phyloP scores from a whole-genome alignment of 2,797 vertebrate species.

The Cyclopterus lumpus region DNA sequence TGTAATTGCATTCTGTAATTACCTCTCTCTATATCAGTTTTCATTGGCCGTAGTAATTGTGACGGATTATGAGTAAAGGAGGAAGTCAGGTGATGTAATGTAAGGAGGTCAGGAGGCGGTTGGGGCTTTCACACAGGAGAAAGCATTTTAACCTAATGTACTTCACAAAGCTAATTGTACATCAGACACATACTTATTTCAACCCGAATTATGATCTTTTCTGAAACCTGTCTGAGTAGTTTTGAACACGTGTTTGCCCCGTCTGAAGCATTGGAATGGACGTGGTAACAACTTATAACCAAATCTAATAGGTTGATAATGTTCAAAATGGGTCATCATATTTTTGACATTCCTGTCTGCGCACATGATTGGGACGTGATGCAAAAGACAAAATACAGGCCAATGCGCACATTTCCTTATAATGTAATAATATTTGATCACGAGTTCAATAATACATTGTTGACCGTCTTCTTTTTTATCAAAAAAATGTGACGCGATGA shows the following conservation, averaged over 20 bases:
- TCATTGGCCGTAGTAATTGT: not conserved
- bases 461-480: not conserved
- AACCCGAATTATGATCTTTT: not conserved
- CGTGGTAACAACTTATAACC: not conserved
- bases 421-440: not conserved
- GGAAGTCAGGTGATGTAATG: not conserved
- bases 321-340: not conserved
- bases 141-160: not conserved
- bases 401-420: not conserved
- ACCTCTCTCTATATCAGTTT: not conserved
- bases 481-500: not conserved
- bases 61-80: not conserved
- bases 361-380: too few relatives aligned
- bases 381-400: not conserved
- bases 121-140: too few relatives aligned
- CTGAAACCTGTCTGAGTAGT: not conserved
- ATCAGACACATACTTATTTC: not conserved
- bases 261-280: not conserved
- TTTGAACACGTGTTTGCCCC: not conserved
- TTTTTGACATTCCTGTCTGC: too few relatives aligned
- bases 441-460: not conserved
- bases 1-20: not conserved
- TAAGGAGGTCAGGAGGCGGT: not conserved
- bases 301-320: not conserved
- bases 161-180: not conserved